phyloP scores from a whole-genome alignment of 2,888 invertebrate species.

The Stenolophus ochropezus region DNA sequence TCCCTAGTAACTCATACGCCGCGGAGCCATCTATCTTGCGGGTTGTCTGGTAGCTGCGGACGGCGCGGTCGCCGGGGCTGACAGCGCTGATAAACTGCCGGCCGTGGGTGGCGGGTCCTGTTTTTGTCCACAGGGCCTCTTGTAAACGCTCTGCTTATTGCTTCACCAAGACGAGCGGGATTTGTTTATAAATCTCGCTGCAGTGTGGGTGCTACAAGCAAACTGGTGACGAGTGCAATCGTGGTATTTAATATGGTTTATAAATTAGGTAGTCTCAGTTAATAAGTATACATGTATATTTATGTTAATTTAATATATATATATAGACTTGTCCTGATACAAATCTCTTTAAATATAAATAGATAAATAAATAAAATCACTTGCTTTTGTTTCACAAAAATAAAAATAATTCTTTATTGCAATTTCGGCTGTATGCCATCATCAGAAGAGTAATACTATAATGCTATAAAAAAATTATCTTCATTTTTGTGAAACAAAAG shows the following conservation, averaged over 20 bases:
- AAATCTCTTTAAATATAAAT: too few relatives aligned
- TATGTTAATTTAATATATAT: too few relatives aligned
- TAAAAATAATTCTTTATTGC: too few relatives aligned
- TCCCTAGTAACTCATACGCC: background rate
- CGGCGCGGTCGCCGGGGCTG: constrained; percentile 60
- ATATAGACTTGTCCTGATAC: too few relatives aligned
- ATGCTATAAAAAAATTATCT: too few relatives aligned
- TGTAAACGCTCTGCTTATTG: constrained; percentile 58
- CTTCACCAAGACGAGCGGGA: constrained; percentile 54
- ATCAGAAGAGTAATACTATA: too few relatives aligned
- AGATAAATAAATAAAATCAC: too few relatives aligned
- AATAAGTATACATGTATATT: too few relatives aligned
- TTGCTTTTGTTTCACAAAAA: too few relatives aligned
- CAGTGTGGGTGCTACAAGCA: background rate
- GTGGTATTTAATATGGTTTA: background rate
- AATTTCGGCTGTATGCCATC: too few relatives aligned
- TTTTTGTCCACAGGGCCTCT: constrained; percentile 58
- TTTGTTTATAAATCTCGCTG: constrained; percentile 40
- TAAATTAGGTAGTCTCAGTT: too few relatives aligned
- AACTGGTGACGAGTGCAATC: background rate
- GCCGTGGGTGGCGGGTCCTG: constrained; percentile 71
- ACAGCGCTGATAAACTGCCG: constrained; percentile 71
- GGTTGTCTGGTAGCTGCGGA: background rate
- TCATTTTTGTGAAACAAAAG: too few relatives aligned
- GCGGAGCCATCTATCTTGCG: background rate